Evolutionary conservation across 2,113 vertebrate genomes (phyloP).

Genomic region (Nothobranchius kuhntae): DNA sequence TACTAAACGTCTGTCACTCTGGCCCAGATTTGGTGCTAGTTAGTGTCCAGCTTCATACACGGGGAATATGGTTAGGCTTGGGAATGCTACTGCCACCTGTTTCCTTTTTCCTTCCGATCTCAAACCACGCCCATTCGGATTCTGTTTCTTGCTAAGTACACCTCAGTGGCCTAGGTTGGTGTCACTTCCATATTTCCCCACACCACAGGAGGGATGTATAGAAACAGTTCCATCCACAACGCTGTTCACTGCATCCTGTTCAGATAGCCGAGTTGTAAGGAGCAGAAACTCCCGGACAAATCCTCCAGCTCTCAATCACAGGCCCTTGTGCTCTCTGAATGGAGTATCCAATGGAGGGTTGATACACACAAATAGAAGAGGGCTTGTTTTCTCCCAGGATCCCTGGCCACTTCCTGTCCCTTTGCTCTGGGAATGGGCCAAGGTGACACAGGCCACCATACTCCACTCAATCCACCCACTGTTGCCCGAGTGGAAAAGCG

Average conservation of each 20-base stretch:
- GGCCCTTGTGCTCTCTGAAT: conserved; percentile 59
- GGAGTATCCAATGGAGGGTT: conserved; percentile 69
- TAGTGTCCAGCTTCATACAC: conserved; percentile 61
- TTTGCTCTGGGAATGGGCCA: conserved; percentile 65
- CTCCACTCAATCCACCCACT: conserved; percentile 77
- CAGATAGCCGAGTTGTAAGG: conserved; percentile 36
- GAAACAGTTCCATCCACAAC: background rate
- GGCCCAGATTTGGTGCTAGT: conserved; percentile 76
- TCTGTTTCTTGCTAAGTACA: conserved; percentile 16
- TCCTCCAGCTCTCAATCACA: conserved; percentile 37
- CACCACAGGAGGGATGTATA: conserved; percentile 1
- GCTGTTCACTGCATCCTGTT: background rate
- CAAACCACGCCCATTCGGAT: conserved; percentile 1
- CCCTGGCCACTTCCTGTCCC: conserved; percentile 75
- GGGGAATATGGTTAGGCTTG: conserved; percentile 32
- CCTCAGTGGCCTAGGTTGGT: conserved; percentile 27
- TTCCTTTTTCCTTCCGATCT: conserved; percentile 19
- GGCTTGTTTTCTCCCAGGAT: conserved; percentile 71
- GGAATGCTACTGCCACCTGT: conserved; percentile 67
- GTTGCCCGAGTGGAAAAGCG: conserved; percentile 61
- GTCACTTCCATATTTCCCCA: background rate
- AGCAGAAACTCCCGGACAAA: conserved; percentile 31
- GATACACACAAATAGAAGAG: conserved; percentile 72
- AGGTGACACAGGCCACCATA: conserved; percentile 74
- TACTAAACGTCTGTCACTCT: conserved; percentile 62